These are phyloP conservation scores for Sapajus apella DNA, from an alignment of 2,113 vertebrate genomes.

Conservation along the genomic window DNA sequence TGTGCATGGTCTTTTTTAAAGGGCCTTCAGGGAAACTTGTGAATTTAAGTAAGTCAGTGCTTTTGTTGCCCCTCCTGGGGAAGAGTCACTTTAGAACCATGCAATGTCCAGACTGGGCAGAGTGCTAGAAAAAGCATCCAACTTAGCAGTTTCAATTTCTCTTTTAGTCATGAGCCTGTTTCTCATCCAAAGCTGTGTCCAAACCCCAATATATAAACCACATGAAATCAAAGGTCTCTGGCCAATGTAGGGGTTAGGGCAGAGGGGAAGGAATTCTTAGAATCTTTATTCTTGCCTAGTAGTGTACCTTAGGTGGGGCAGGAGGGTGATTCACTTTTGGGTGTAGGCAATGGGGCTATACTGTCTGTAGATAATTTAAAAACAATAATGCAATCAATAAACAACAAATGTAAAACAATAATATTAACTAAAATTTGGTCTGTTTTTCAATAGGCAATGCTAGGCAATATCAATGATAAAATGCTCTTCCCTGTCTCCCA, in stretches of 20 bases:
- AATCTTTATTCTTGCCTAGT: not conserved
- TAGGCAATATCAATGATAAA: not conserved
- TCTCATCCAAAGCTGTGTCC: not conserved
- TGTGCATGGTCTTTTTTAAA: not conserved
- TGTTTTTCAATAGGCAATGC: not conserved
- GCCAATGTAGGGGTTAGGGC: not conserved
- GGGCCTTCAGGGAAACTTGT: not conserved
- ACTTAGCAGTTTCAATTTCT: not conserved
- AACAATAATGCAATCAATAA: not conserved
- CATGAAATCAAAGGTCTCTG: not conserved
- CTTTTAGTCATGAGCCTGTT: not conserved
- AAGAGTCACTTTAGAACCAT: not conserved
- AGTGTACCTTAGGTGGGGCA: rapidly evolving
- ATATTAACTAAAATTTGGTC: not conserved
- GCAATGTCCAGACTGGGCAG: not conserved
- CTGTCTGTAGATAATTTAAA: not conserved
- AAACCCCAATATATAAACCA: not conserved
- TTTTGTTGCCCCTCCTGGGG: not conserved
- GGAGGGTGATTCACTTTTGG: not conserved
- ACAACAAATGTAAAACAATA: not conserved
- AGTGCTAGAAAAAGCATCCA: not conserved
- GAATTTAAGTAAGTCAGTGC: not conserved
- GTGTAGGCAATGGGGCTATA: not conserved
- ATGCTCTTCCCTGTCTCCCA: rapidly evolving
- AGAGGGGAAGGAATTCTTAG: not conserved